Base-by-base conservation (phyloP, 2,113 vertebrate genomes). In the Hemibagrus wyckioides region DNA sequence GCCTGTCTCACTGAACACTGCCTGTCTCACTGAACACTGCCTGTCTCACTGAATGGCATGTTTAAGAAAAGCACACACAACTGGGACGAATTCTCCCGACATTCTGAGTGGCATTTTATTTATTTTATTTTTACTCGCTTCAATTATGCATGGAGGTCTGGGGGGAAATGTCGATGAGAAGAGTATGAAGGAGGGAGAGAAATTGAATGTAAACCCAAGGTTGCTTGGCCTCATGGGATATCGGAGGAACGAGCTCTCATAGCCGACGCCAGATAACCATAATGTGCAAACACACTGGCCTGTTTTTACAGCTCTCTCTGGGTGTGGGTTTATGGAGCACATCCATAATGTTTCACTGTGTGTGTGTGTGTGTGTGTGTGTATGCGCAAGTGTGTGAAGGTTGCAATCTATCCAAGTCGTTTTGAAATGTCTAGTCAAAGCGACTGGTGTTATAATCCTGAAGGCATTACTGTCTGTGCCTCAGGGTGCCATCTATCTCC, bases 221-320 rank as follows among this genome's bases (percentile, higher is more conserved):
- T 83, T 83, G 81, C 81, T 83, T 59, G 4, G 81, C 81, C 81
- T 83, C 81, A 33, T 23, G 81, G 81, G 81, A 83, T 50, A 50
- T 83, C 17, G 59, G 59, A 65, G 59, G 81, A 83, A 83, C 59
- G 41, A 83, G 81, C 81, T 83, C 81, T 83, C 36, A 30, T 83
- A 83, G 81, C 59, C 41, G 59, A 65, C 9, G 81, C 59, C 81
- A 65, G 61, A 83, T 65, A 83, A 83, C 81, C 57, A 83, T 83
- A 83, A 83, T 83, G 81, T 83, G 81, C 81, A 83, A 83, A 83
- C 81, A 83, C 59, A 83, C 59, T 83, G 81, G 81, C 81, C 81
- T 65, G 81, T 65, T 83, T 83, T 83, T 83, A 83, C 59, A n/a
- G 81, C 81, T 83, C 81, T 83, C 81, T 30, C 59, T 83, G 81